Conservation (phyloP, 1,140 invertebrate genomes). For the Dreissena rostriformis region DNA sequence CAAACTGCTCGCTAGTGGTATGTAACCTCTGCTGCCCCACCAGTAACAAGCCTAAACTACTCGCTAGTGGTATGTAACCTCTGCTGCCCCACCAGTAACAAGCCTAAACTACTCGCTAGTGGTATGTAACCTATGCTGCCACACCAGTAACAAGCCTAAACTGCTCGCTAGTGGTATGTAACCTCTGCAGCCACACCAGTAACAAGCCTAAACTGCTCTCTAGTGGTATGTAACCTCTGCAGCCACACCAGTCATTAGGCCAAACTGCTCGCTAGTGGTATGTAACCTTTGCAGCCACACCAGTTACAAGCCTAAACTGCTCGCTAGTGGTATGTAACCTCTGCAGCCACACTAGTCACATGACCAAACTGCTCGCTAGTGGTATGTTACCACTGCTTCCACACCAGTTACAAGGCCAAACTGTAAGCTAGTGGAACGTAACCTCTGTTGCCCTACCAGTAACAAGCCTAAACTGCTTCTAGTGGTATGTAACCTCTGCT, state of each 20-base stretch:
- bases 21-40: slow-evolving; percentile 79
- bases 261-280: slow-evolving; percentile 61
- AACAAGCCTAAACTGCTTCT: slow-evolving; percentile 79
- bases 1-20: slow-evolving; percentile 61
- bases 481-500: no score
- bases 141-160: slow-evolving; percentile 79
- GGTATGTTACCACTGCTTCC: slow-evolving; percentile 78
- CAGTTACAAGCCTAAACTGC: slow-evolving; percentile 78
- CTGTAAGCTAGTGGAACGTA: slow-evolving; percentile 77
- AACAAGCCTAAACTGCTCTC: slow-evolving; percentile 79
- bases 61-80: slow-evolving; percentile 74
- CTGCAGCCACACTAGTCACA: no score
- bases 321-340: slow-evolving; percentile 74
- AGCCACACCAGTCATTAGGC: no score
- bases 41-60: slow-evolving; percentile 78
- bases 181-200: slow-evolving; percentile 71
- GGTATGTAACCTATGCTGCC: slow-evolving; percentile 79
- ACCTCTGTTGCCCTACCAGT: slow-evolving; percentile 71
- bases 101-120: slow-evolving; percentile 52
- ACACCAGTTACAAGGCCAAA: slow-evolving; percentile 79
- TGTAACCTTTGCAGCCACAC: slow-evolving; percentile 79
- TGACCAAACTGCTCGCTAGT: slow-evolving; percentile 51
- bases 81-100: no score
- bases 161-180: slow-evolving; percentile 77
- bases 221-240: slow-evolving; percentile 5